Base-by-base conservation (phyloP, 2,113 vertebrate species). In the Dromaius novaehollandiae region DNA sequence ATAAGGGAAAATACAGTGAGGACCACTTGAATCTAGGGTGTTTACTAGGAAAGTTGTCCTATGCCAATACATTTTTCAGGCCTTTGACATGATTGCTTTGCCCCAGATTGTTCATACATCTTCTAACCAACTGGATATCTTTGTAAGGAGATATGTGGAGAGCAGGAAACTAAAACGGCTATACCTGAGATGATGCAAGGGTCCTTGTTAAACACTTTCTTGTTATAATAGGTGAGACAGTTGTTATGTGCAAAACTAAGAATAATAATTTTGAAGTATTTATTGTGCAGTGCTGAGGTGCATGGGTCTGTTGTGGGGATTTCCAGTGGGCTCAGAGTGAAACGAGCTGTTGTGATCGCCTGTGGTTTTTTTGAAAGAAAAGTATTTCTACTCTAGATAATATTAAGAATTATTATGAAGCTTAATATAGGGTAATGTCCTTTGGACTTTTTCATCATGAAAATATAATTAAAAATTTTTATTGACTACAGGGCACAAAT, bases 141-240 rank as follows among this genome's bases (percentile, higher is more conserved):
- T 78, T 1, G 0, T 65, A 65, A 87, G 65, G 84, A 75, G 64
- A 34, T 75, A 69, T 1, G 13, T n/a, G 74, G n/a, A 87, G 61
- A 94, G 78, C 78, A 69, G 88, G 85, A 86, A 94, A 61, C 66
- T 38, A 69, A 86, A 55, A 24, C 13, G 32, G 71, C 15, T 89
- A 85, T 82, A 74, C 95, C 87, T 91, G 79, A 85, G 88, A 80
- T 86, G 91, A 53, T 86, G 82, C 78, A 87, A 89, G 60, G 19
- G 55, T 91, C 66, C 42, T 82, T 69, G 61, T 85, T 89, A 88
- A 85, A 65, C 22, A 3, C 38, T 89, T 86, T 83, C 16, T 74
- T 93, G 78, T 85, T 94, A 85, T 92, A 61, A 82, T 79, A 80
- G 66, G 61, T 70, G 20, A 91, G 44, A 58, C 36, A 3, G 42